Conservation (phyloP, 2,113 vertebrate species). For the Sula dactylatra region DNA sequence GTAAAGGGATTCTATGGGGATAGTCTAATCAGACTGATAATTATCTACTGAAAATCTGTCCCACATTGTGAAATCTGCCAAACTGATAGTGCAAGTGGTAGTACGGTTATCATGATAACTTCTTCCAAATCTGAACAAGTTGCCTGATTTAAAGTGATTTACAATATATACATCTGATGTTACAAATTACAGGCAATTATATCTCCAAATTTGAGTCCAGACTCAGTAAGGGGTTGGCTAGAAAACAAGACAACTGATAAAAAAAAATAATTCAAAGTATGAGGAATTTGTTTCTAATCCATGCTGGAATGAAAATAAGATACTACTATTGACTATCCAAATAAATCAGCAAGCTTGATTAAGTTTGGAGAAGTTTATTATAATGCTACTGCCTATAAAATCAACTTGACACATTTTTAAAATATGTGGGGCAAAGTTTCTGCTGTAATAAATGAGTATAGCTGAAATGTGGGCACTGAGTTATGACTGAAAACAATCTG, state of each 20-base stretch:
- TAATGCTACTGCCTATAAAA: constrained; percentile 50
- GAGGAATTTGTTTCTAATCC: constrained; percentile 47
- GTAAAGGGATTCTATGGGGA: neutral
- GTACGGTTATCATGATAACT: neutral
- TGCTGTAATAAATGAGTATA: neutral
- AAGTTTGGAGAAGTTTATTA: constrained; percentile 36
- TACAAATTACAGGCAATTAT: constrained; percentile 26
- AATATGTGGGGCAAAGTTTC: constrained; percentile 10
- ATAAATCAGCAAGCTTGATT: constrained; percentile 42
- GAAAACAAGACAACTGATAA: constrained; percentile 28
- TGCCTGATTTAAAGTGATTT: neutral
- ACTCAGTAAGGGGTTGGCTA: constrained; percentile 21
- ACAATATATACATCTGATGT: neutral
- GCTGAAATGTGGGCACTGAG: neutral
- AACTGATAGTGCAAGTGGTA: neutral
- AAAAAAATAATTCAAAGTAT: constrained; percentile 28
- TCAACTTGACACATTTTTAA: constrained; percentile 11
- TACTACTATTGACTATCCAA: constrained; percentile 23
- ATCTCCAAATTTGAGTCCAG: constrained; percentile 18
- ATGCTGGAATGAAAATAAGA: constrained; percentile 29
- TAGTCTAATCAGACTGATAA: neutral
- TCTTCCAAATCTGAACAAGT: constrained; percentile 36
- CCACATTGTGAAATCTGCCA: neutral
- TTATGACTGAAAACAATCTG: constrained; percentile 13
- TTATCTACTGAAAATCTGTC: neutral